Percentiles rank a stretch among this genome's conserved stretches.
These are phyloP conservation scores for Gymnodraco acuticeps DNA, from an alignment of 2,797 vertebrate genomes.

Conservation along the genomic window DNA sequence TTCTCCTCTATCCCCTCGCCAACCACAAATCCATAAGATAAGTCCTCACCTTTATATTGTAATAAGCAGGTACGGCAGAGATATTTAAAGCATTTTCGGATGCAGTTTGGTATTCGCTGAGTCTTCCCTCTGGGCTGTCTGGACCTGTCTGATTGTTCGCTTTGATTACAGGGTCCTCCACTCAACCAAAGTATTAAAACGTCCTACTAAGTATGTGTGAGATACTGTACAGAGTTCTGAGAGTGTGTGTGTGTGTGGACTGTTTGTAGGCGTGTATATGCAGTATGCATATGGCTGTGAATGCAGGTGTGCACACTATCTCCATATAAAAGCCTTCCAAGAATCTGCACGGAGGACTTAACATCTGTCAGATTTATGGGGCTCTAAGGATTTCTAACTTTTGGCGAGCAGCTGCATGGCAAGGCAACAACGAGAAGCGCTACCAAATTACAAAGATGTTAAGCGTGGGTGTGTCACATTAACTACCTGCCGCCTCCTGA, in stretches of 20 bases:
- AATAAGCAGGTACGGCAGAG: slow-evolving; percentile 58
- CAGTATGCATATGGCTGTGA: slow-evolving; percentile 6
- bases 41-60: slow-evolving; percentile 43
- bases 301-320: slow-evolving; percentile 58
- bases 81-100: slow-evolving; percentile 60
- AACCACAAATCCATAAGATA: slow-evolving; percentile 37
- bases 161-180: slow-evolving; percentile 69
- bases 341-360: slow-evolving; percentile 48
- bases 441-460: slow-evolving; percentile 59
- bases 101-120: slow-evolving; percentile 40
- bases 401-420: slow-evolving; percentile 72
- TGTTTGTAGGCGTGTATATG: not conserved
- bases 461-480: slow-evolving; percentile 39
- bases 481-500: slow-evolving; percentile 44
- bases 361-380: slow-evolving; percentile 68
- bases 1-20: not conserved
- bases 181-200: slow-evolving; percentile 45
- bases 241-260: not conserved
- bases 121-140: slow-evolving; percentile 55
- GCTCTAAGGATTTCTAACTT: slow-evolving; percentile 55
- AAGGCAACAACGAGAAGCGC: slow-evolving; percentile 55
- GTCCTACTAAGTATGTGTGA: slow-evolving; percentile 35
- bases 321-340: slow-evolving; percentile 53
- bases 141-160: slow-evolving; percentile 72
- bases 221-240: slow-evolving; percentile 1